Base-by-base conservation (phyloP, 2,888 invertebrate species). In the Watsonalla cultraria region DNA sequence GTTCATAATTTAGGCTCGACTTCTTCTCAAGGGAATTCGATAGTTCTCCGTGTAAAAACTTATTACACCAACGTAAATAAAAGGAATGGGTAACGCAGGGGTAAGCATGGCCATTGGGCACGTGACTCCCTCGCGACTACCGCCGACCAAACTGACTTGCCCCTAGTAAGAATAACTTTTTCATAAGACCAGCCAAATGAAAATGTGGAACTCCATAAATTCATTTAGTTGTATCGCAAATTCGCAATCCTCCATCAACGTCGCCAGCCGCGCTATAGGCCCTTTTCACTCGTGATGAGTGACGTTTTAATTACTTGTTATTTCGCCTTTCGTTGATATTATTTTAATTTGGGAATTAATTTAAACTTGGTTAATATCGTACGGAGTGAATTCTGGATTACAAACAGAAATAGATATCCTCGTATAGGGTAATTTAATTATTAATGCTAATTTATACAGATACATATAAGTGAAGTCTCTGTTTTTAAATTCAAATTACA, bases 1-100 rank as follows among this genome's bases (percentile, higher is more conserved):
- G 73, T 81, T 76, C 73, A 83, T 84, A 86, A 86, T 84, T 81
- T 73, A 81, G 68, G 56, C 61, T 55, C 58, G 68, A 78, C 66
- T 78, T 73, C 70, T 51, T 60, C 73, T 67, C 54, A 58, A 62
- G 72, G 76, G 77, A 75, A 75, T 81, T 77, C 62, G 65, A 63
- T 71, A 74, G 72, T 74, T 78, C 62, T 61, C 57, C 58, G 53
- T 54, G 59, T 62, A 59, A 67, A 58, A 61, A 39, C 0, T 49
- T 58, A 57, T 59, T 59, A 55, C 47, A 50, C 42, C 39, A 46
- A 46, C 52, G 50, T 46, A 51, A 51, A 53, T 46, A 53, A 42
- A 37, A 42, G 45, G 47, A 53, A 47, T 53, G 47, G 47, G 24
- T 37, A 39, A 24, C 35, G 35, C 46, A 45, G 42, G 35, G 46